These are phyloP conservation scores for Heteromormyrus szaboi DNA, from an alignment of 2,797 vertebrate genomes.

Conservation along the genomic window DNA sequence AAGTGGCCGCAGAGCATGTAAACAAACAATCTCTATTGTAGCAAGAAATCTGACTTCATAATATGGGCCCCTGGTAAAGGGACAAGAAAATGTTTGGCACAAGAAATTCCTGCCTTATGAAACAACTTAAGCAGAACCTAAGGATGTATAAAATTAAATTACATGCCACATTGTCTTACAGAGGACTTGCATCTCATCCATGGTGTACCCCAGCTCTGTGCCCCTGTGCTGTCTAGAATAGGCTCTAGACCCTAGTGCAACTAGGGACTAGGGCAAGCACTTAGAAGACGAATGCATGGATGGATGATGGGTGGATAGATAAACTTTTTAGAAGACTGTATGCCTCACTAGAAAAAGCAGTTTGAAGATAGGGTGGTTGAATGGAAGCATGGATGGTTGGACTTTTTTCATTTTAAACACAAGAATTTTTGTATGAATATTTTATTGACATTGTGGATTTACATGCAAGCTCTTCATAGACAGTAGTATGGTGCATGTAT, in stretches of 20 bases:
- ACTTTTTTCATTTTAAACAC: neutral
- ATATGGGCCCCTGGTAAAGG: neutral
- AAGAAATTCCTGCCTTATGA: neutral
- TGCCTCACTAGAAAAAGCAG: neutral
- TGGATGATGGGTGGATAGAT: neutral
- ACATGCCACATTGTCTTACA: neutral
- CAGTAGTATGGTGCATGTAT: neutral
- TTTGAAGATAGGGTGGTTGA: neutral
- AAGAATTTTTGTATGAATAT: neutral
- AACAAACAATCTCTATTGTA: neutral
- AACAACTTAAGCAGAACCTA: neutral
- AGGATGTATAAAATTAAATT: neutral
- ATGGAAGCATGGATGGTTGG: neutral
- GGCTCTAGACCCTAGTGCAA: neutral
- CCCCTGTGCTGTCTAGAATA: neutral
- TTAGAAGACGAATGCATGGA: neutral
- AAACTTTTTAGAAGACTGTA: neutral
- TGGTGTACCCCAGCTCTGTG: neutral
- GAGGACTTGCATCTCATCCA: neutral
- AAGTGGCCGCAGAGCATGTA: neutral
- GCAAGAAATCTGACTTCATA: neutral
- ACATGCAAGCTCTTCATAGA: neutral
- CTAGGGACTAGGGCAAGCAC: neutral
- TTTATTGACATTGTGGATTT: neutral
- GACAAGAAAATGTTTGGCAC: neutral